A percentile compares a stretch with the other conserved stretches of the same genome.
Conservation (phyloP, 2,797 vertebrate genomes). For the Crocidura indochinensis region DNA sequence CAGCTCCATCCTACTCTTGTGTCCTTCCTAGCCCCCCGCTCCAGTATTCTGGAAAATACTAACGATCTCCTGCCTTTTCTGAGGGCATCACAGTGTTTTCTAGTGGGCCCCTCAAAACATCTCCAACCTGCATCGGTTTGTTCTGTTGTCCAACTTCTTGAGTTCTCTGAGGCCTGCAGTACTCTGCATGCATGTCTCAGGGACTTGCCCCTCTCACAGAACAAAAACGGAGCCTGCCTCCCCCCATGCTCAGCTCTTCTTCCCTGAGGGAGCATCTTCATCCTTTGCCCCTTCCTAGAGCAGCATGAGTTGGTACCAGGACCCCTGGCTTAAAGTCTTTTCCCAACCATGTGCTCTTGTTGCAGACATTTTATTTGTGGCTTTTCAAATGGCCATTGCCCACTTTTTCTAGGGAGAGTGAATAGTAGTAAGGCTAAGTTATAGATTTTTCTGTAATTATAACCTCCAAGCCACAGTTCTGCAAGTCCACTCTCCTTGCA, state of each 20-base stretch:
- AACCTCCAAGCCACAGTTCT: background rate
- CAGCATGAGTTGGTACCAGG: background rate
- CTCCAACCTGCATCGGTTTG: background rate
- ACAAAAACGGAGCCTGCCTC: background rate
- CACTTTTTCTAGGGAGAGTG: conserved; percentile 50
- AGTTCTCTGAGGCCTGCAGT: background rate
- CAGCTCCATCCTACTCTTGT: conserved; percentile 26
- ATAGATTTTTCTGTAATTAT: conserved; percentile 10
- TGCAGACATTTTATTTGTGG: conserved; percentile 28
- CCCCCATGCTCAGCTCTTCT: conserved; percentile 8
- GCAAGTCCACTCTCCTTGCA: conserved; percentile 38
- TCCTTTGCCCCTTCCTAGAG: background rate
- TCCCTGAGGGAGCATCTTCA: background rate
- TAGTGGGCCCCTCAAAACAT: background rate
- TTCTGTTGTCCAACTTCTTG: conserved; percentile 36
- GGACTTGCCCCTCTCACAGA: background rate
- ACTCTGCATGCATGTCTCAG: background rate
- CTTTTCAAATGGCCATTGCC: background rate
- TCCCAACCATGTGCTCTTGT: conserved; percentile 9
- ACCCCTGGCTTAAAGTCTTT: conserved; percentile 33
- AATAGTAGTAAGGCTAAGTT: background rate
- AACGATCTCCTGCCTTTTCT: conserved; percentile 55
- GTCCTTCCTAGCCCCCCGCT: background rate
- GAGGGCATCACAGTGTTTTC: background rate
- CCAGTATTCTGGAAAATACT: conserved; percentile 50